Base-by-base conservation (phyloP, 2,888 invertebrate genomes). In the Anoplius nigerrimus region DNA sequence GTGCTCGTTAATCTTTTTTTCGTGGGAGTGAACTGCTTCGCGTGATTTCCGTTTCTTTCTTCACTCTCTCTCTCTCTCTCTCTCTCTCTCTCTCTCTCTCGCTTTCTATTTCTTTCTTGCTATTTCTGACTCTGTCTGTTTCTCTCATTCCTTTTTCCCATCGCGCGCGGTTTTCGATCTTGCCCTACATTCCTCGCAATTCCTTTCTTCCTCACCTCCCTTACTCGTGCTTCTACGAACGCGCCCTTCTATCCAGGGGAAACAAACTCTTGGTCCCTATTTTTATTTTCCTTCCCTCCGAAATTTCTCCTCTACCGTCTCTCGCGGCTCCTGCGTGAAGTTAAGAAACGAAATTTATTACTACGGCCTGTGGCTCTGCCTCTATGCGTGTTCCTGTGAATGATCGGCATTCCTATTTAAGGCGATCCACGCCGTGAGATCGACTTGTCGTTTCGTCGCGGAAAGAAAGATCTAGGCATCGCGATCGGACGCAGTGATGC, bases 261-360 rank as follows among this genome's bases (percentile, higher is more conserved):
- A 85, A 81, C 78, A 74, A 85, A 84, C 82, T 80, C 82, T 85
- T 85, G 85, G 85, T 85, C 85, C 85, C 85, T 83, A 82, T 83
- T 61, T 76, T 73, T 74, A 68, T 64, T 60, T 53, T 57, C 24
- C 11, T 59, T 22, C 8, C 21, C 34, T 66, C 57, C 52, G 24
- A 52, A 24, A 43, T 60, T 60, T 59, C 51, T n/a, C 22, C 24
- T 53, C 53, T 53, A 24, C n/a, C n/a, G n/a, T n/a, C 27, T 59
- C 48, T 48, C 58, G 46, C n/a, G 48, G 58, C 48, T 46, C 48
- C 24, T 43, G 55, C 56, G 21, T 48, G 56, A 34, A 6, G 56
- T 20, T 42, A 55, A 34, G 27, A 57, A 57, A 21, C 20, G 43
- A 57, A 57, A 48, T 34, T n/a, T 34, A 34, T 6, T 6, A 34